Conservation (phyloP, 2,113 vertebrate species). For the Silurus meridionalis region DNA sequence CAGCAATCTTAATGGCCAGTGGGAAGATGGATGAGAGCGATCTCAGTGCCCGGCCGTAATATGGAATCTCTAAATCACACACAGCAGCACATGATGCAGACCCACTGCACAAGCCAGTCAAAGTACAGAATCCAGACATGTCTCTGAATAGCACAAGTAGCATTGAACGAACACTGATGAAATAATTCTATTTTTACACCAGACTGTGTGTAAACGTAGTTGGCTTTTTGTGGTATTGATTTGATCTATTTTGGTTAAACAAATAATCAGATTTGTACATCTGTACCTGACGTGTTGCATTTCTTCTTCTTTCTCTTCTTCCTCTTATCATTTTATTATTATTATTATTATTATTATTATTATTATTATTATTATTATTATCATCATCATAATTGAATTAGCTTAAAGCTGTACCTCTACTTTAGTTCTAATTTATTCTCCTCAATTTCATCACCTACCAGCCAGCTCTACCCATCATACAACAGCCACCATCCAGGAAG, state of each 20-base stretch:
- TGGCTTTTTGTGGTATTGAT: neutral
- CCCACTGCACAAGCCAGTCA: constrained; percentile 12
- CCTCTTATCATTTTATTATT: too few relatives aligned
- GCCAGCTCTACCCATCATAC: neutral
- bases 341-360: too few relatives aligned
- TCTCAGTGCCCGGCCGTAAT: neutral
- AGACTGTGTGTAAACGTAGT: neutral
- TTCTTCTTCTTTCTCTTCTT: too few relatives aligned
- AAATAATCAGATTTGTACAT: too few relatives aligned
- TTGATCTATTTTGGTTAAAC: neutral
- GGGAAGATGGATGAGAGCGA: constrained; percentile 17
- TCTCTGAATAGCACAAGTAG: constrained; percentile 5
- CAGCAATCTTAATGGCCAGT: constrained; percentile 13
- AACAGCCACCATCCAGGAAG: neutral
- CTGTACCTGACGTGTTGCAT: too few relatives aligned
- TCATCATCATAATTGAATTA: too few relatives aligned
- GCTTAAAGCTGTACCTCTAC: too few relatives aligned
- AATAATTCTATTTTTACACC: constrained; percentile 18
- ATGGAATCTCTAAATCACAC: constrained; percentile 25
- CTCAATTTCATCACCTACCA: neutral
- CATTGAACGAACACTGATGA: neutral
- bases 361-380: too few relatives aligned
- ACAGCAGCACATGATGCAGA: constrained; percentile 3
- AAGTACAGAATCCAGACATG: neutral
- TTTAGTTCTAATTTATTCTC: neutral